A percentile compares a stretch with the other conserved stretches of the same genome.
These are phyloP conservation scores for Myrmophylax atrothorax DNA, from an alignment of 2,113 vertebrate genomes.

Conservation along the genomic window DNA sequence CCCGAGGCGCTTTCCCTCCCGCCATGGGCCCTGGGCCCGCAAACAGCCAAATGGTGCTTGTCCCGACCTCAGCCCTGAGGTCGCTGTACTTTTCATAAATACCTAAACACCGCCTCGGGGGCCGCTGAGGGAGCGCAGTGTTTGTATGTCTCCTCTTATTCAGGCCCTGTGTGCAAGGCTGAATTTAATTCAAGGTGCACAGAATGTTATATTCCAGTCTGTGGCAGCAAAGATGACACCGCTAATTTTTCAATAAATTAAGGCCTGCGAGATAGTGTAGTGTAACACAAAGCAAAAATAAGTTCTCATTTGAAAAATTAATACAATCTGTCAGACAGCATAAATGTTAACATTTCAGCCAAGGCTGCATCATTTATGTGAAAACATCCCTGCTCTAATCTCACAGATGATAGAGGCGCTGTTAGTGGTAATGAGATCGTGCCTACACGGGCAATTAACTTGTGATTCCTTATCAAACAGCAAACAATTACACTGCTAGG, in stretches of 20 bases:
- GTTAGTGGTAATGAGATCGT: neutral
- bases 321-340: neutral
- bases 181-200: neutral
- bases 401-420: neutral
- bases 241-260: neutral
- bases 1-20: too few species aligned
- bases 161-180: neutral
- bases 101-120: fast-evolving
- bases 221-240: neutral
- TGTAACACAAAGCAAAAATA: neutral
- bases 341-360: neutral
- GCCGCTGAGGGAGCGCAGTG: fast-evolving
- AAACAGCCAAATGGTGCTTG: neutral
- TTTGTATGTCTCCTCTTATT: neutral
- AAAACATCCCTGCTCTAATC: neutral
- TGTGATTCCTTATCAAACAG: neutral
- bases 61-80: neutral
- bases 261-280: neutral
- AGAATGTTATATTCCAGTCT: neutral
- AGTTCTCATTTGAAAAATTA: neutral
- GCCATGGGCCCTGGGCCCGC: fast-evolving
- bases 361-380: neutral
- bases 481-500: neutral
- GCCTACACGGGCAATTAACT: neutral
- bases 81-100: fast-evolving